Base-by-base conservation (phyloP, 2,113 vertebrate genomes). In the Acanthochromis polyacanthus region DNA sequence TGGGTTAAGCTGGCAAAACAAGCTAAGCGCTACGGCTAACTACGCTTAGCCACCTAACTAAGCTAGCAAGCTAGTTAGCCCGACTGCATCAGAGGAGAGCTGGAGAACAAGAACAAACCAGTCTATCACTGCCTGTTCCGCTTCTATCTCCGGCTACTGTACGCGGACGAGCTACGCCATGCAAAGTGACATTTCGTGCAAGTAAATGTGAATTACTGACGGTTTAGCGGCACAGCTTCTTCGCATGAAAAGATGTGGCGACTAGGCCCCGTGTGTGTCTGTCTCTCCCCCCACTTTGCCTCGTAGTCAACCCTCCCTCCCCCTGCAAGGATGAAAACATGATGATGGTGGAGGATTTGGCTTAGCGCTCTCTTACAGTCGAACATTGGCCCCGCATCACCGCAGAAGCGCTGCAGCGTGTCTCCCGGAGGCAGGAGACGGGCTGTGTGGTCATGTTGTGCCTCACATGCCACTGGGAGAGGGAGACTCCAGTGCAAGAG, bases 161-260 rank as follows among this genome's bases (percentile, higher is more conserved):
- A 1, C 32, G 7, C 32, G 32, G 32, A 36, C 7, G 1, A 36
- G 32, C 8, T 36, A 36, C 32, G 32, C 32, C 1, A 36, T 36
- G 32, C 32, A 36, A 36, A 36, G 32, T 10, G 32, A 36, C 32
- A 68, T 32, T 45, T 25, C 17, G 10, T 62, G 25, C 14, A 80
- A 64, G 78, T 22, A 84, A 78, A 89, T 19, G 6, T 1, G 19
- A 53, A 28, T 65, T 90, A 93, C 92, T 91, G 71, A 93, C 93
- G 81, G 72, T 86, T 90, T 89, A 78, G 75, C 84, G 79, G 83
- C 84, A 25, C 83, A 59, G 88, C 84, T 87, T 83, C 88, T 85
- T 83, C 90, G 75, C 89, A 89, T 88, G 90, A 94, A 93, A 90
- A 85, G 87, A 93, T 92, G 91, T 91, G 88, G 48, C 75, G 82